phyloP scores from a whole-genome alignment of 2,888 invertebrate species.

The Agonopterix arenella region DNA sequence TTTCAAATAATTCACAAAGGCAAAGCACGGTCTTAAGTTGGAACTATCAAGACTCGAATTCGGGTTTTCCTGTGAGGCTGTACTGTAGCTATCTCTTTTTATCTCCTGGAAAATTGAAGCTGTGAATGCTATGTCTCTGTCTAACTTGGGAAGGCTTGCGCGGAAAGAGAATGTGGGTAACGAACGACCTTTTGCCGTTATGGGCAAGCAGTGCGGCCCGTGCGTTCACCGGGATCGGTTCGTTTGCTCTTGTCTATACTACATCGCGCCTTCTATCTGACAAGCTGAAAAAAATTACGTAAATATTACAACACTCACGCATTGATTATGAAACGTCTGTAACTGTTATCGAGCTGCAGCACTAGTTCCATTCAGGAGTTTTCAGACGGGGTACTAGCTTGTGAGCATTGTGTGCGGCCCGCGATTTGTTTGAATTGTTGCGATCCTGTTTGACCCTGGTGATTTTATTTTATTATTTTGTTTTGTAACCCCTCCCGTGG shows the following conservation, averaged over 20 bases:
- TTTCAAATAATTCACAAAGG: constrained; percentile 70
- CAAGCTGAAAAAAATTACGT: constrained; percentile 72
- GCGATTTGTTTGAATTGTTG: constrained; percentile 55
- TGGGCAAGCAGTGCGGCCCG: constrained; percentile 73
- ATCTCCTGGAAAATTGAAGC: constrained; percentile 21
- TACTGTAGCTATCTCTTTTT: constrained; percentile 41
- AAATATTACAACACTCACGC: constrained; percentile 71
- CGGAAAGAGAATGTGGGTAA: constrained; percentile 77
- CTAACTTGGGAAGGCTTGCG: constrained; percentile 72
- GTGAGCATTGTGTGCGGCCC: constrained; percentile 33
- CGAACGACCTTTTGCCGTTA: constrained; percentile 75
- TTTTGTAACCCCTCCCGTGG: constrained; percentile 41
- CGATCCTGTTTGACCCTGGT: constrained; percentile 61
- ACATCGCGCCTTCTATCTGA: constrained; percentile 53
- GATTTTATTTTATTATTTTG: constrained; percentile 49
- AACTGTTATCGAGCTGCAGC: constrained; percentile 31
- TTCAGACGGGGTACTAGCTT: constrained; percentile 13
- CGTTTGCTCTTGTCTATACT: constrained; percentile 27
- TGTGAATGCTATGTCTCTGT: constrained; percentile 45
- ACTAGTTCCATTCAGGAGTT: constrained; percentile 19
- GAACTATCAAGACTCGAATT: constrained; percentile 71
- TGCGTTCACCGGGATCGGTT: constrained; percentile 63
- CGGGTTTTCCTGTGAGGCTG: constrained; percentile 70
- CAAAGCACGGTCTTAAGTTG: constrained; percentile 67
- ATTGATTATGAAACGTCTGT: constrained; percentile 63